Conservation (phyloP, 2,113 vertebrate species). For the Heliornis fulica region DNA sequence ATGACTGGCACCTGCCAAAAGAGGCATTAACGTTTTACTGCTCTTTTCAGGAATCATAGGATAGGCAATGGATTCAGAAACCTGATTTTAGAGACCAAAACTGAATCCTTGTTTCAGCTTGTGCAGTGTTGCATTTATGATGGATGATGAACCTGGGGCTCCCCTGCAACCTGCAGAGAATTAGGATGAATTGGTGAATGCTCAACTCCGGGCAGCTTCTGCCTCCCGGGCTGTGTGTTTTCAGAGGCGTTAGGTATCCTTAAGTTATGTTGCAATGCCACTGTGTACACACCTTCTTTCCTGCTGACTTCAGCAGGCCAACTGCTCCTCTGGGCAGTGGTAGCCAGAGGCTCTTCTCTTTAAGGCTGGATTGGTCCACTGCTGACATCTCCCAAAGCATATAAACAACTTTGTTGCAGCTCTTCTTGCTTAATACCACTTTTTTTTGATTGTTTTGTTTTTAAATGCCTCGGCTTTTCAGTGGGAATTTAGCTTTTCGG, state of each 20-base stretch:
- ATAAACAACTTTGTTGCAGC: neutral
- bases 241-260: neutral
- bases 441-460: no score
- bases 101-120: neutral
- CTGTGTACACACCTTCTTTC: neutral
- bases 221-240: neutral
- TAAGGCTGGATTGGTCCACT: neutral
- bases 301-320: neutral
- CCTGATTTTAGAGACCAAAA: no score
- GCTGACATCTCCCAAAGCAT: neutral
- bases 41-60: neutral
- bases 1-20: neutral
- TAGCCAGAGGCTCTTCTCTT: neutral
- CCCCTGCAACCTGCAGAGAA: neutral
- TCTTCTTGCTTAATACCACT: neutral
- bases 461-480: neutral
- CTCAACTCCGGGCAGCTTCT: neutral
- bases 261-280: fast-evolving
- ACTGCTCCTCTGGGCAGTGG: neutral
- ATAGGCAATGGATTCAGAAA: neutral
- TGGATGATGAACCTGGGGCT: neutral
- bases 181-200: neutral
- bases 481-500: neutral
- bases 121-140: neutral
- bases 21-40: neutral